Evolutionary conservation across 2,797 vertebrate species (phyloP).

Genomic region (Manis pentadactyla): DNA sequence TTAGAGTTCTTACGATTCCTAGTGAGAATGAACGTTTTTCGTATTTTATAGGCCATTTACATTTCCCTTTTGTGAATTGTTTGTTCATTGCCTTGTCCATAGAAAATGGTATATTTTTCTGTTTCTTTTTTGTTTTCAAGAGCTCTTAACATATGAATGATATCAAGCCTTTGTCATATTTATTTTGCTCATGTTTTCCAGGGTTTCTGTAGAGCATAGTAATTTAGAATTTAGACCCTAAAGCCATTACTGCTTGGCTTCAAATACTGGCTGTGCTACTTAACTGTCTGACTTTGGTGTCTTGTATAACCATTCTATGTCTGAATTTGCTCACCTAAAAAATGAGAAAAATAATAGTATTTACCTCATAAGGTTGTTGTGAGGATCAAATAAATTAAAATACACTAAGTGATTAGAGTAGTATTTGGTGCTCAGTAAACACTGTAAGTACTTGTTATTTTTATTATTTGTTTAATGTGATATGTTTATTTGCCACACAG

Average conservation of each 20-base stretch:
- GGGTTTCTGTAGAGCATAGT: background rate
- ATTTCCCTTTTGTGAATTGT: conserved; percentile 40
- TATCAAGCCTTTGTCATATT: background rate
- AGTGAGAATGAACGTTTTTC: conserved; percentile 34
- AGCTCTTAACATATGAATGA: background rate
- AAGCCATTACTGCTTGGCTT: background rate
- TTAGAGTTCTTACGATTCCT: conserved; percentile 20
- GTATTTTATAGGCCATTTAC: conserved; percentile 52
- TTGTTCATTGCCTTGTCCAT: background rate
- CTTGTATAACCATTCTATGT: background rate
- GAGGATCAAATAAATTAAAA: conserved; percentile 45
- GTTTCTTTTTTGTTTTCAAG: conserved; percentile 54
- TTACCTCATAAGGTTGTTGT: background rate
- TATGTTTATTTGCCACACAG: background rate
- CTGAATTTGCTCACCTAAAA: conserved; percentile 42
- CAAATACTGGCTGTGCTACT: conserved; percentile 22
- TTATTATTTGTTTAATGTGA: conserved; percentile 37
- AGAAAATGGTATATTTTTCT: conserved; percentile 37
- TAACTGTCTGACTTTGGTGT: background rate
- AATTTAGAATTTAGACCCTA: conserved; percentile 45
- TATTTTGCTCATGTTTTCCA: conserved; percentile 26
- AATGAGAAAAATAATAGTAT: conserved; percentile 12
- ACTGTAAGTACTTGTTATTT: conserved; percentile 1
- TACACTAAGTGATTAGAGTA: conserved; percentile 3
- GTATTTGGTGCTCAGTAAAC: conserved; percentile 37